Base-by-base conservation (phyloP, 2,113 vertebrate genomes). In the Ceuthmochares aereus region DNA sequence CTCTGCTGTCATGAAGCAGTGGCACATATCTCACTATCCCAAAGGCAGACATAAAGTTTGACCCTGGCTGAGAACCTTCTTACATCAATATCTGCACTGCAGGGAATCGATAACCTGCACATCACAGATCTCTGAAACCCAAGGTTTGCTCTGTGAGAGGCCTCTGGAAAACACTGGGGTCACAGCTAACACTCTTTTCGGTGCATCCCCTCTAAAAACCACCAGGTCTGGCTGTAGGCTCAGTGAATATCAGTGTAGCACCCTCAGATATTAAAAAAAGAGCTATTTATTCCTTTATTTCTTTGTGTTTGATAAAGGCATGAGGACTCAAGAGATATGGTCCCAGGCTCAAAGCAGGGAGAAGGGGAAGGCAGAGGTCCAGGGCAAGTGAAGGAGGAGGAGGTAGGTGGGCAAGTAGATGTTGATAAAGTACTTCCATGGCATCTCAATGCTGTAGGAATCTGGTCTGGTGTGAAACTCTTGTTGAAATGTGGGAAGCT, bases 111-210 rank as follows among this genome's bases (percentile, higher is more conserved):
- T 6, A 68, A 70, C 6, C 11, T 47, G 20, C 36, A 2, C 20
- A 1, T 4, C 6, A 13, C 21, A 4, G 30, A 16, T 10, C 36
- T 78, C 68, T 20, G 34, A 67, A 66, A n/a, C 2, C 8, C 7
- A 5, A 22, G 64, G 40, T 66, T 76, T 73, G 63, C 64, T 51
- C 73, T 42, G 0, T 13, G 45, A 84, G 72, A 43, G 37, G 45
- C 56, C 51, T 58, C 73, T 54, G 36, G 51, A 3, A 3, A 58
- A 19, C 4, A 0, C 2, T 7, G 10, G 56, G 30, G 37, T 12
- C 30, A 9, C 70, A 19, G 37, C 45, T 52, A 54, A 70, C 0
- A 3, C 60, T 27, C 14, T 23, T 32, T 54, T 45, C 4, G 3
- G 14, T 18, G 45, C 0, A 1, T 47, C 64, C 34, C 21, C 51